Conservation (phyloP, 2,888 invertebrate species). For the Cephus spinipes region DNA sequence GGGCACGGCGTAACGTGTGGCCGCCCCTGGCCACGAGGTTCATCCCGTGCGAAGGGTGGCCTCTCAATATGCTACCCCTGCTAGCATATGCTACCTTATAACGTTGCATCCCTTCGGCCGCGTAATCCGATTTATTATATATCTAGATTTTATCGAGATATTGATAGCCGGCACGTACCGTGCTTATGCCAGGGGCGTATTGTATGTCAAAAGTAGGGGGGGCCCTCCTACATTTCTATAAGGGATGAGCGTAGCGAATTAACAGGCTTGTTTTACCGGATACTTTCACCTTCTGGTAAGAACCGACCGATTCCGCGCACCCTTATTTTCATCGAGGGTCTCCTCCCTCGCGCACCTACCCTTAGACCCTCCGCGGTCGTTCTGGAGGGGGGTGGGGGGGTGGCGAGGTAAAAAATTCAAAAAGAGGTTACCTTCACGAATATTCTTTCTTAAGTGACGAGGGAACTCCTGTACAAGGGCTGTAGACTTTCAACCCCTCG, state of each 20-base stretch:
- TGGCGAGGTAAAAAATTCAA: neutral
- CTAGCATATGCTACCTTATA: constrained; percentile 58
- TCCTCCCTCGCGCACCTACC: neutral
- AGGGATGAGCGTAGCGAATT: constrained; percentile 48
- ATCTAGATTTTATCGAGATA: constrained; percentile 64
- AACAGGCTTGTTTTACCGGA: constrained; percentile 60
- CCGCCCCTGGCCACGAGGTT: constrained; percentile 39
- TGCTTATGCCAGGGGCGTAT: constrained; percentile 8
- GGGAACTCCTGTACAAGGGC: neutral
- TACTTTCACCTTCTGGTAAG: constrained; percentile 12
- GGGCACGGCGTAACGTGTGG: constrained; percentile 44
- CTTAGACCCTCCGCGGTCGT: neutral
- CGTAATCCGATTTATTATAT: constrained; percentile 66
- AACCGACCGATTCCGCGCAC: neutral
- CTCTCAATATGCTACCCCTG: constrained; percentile 48
- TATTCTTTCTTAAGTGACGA: neutral
- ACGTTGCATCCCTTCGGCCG: constrained; percentile 44
- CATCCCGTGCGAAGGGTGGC: constrained; percentile 42
- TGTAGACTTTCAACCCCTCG: neutral
- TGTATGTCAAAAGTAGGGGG: constrained; percentile 19
- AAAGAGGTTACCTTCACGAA: neutral
- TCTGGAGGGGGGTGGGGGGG: rapidly evolving
- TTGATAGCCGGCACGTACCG: constrained; percentile 45
- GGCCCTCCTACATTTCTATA: neutral
- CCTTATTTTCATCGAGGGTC: neutral